phyloP scores from a whole-genome alignment of 2,113 vertebrate species.

The Romanogobio albipinnatus region DNA sequence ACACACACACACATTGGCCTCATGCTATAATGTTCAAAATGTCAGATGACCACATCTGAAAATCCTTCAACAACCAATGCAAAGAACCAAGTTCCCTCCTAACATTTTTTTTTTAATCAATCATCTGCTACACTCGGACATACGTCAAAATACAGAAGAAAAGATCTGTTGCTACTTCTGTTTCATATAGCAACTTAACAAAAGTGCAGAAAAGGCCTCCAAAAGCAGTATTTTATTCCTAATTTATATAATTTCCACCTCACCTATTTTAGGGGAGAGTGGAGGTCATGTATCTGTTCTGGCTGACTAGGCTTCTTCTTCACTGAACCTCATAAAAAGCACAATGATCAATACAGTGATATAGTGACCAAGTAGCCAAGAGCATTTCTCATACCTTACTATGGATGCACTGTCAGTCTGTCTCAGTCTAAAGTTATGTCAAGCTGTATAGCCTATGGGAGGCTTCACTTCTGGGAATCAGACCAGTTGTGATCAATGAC shows the following conservation, averaged over 20 bases:
- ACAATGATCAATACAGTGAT: constrained; percentile 55
- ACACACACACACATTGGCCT: no score
- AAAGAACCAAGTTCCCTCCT: neutral
- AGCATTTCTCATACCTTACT: constrained; percentile 44
- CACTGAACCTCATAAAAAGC: constrained; percentile 46
- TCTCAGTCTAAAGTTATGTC: constrained; percentile 27
- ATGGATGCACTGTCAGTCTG: constrained; percentile 47
- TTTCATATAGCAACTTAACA: neutral
- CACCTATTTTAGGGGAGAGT: neutral
- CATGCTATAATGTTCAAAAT: no score
- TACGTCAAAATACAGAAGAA: neutral
- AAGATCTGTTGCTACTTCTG: neutral
- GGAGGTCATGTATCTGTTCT: constrained; percentile 42
- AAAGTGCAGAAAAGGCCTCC: neutral
- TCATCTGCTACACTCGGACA: neutral
- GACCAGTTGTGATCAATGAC: constrained; percentile 13
- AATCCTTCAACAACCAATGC: neutral
- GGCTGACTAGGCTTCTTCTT: constrained; percentile 44
- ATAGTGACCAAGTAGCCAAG: constrained; percentile 35
- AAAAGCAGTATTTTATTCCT: neutral
- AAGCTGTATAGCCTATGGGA: constrained; percentile 31
- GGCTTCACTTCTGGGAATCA: constrained; percentile 24
- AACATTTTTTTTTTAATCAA: neutral
- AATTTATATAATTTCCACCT: neutral
- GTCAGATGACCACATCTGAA: neutral